Evolutionary conservation across 30 jellyfish, hydroid and myxozoan species (phyloP).

Genomic region (Sanderia malayensis): DNA sequence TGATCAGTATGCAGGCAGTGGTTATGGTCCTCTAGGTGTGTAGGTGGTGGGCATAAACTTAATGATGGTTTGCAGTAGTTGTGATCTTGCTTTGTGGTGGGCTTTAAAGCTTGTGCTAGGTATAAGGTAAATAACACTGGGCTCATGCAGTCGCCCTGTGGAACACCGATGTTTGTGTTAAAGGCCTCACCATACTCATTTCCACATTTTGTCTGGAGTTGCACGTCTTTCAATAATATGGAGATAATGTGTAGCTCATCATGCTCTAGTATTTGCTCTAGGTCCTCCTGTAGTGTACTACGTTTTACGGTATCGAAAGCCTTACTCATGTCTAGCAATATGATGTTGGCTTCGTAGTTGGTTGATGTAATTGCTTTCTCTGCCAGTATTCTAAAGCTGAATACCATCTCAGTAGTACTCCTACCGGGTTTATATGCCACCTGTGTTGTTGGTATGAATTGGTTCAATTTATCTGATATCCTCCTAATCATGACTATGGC

Average conservation of each 20-base stretch:
- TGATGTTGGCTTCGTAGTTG: slow-evolving; percentile 48
- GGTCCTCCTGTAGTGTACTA: slow-evolving; percentile 31
- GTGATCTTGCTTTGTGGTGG: slow-evolving; percentile 37
- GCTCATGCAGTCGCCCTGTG: slow-evolving; percentile 64
- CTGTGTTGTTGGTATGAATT: no score
- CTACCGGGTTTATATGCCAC: no score
- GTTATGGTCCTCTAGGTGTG: no score
- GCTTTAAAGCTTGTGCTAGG: slow-evolving; percentile 42
- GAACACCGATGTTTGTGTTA: slow-evolving; percentile 52
- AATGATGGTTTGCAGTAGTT: slow-evolving; percentile 19
- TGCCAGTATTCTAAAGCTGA: no score
- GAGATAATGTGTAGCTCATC: slow-evolving; percentile 55
- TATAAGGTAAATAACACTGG: slow-evolving; percentile 43
- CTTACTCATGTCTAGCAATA: slow-evolving; percentile 67
- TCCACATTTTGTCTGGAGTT: slow-evolving; percentile 42
- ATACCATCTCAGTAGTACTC: no score
- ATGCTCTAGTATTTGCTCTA: slow-evolving; percentile 28
- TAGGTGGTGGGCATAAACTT: no score
- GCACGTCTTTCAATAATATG: slow-evolving; percentile 35
- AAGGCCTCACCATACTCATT: slow-evolving; percentile 37
- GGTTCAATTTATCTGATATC: no score
- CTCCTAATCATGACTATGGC: no score
- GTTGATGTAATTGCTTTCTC: slow-evolving; percentile 55
- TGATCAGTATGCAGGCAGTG: no score
- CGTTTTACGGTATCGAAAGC: slow-evolving; percentile 63